Conservation (phyloP, 2,888 invertebrate genomes). For the Ferrisia virgata region DNA sequence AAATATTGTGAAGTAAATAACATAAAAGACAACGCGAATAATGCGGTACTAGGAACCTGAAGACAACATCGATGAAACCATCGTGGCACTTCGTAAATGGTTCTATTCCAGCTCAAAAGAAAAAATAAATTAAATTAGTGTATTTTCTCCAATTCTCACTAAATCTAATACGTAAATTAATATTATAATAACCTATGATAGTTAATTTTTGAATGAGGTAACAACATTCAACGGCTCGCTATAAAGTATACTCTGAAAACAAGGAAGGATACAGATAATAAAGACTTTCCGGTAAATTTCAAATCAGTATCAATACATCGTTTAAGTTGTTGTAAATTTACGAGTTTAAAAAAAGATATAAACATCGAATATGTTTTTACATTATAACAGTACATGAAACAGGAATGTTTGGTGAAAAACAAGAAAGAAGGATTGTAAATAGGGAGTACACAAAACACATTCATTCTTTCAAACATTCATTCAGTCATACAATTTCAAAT, state of each 20-base stretch:
- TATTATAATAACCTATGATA: neutral
- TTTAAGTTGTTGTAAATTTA: neutral
- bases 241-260: neutral
- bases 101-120: constrained; percentile 31
- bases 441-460: neutral
- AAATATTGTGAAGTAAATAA: neutral
- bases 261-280: neutral
- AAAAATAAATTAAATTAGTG: constrained; percentile 36
- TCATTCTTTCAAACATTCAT: constrained; percentile 12
- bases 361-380: neutral
- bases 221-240: neutral
- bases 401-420: neutral
- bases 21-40: neutral
- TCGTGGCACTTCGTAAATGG: constrained; percentile 19
- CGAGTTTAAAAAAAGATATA: neutral
- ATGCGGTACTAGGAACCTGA: constrained; percentile 17
- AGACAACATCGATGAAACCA: constrained; percentile 38
- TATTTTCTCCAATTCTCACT: neutral
- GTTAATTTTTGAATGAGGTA: neutral
- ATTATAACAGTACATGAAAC: neutral
- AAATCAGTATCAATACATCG: neutral
- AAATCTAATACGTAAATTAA: neutral
- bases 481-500: constrained; percentile 32
- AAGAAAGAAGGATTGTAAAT: neutral
- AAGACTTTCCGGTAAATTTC: neutral